These are phyloP conservation scores for Dolomedes plantarius DNA, from an alignment of 2,888 invertebrate genomes.

Conservation along the genomic window DNA sequence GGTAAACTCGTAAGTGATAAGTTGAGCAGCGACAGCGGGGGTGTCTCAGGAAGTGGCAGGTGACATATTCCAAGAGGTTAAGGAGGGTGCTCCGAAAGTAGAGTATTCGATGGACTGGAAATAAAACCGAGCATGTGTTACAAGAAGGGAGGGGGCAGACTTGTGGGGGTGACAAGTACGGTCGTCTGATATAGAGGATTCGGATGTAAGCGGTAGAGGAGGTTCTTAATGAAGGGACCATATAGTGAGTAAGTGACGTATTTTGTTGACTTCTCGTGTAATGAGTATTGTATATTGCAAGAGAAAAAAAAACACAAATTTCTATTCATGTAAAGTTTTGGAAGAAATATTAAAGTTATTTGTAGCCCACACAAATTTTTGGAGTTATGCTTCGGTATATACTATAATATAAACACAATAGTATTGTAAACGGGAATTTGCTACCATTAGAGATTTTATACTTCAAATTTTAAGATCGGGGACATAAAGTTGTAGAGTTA, in stretches of 20 bases:
- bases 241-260: not conserved
- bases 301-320: no score
- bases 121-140: not conserved
- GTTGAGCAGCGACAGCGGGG: not conserved
- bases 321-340: no score
- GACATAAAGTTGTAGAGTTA: no score
- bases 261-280: no score
- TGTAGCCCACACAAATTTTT: no score
- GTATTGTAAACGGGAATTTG: no score
- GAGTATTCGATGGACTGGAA: constrained; percentile 7
- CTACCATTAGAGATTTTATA: no score
- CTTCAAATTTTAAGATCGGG: no score
- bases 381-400: no score
- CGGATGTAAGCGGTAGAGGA: not conserved
- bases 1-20: not conserved
- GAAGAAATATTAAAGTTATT: no score
- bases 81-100: not conserved
- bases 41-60: constrained; percentile 6
- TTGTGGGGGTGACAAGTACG: constrained; percentile 9
- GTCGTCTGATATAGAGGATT: not conserved
- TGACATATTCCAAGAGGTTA: not conserved
- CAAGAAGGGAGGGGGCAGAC: not conserved
- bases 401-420: no score
- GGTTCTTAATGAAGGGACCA: not conserved
- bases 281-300: no score